Conservation (phyloP, 2,113 vertebrate species). For the Eulemur rufifrons region DNA sequence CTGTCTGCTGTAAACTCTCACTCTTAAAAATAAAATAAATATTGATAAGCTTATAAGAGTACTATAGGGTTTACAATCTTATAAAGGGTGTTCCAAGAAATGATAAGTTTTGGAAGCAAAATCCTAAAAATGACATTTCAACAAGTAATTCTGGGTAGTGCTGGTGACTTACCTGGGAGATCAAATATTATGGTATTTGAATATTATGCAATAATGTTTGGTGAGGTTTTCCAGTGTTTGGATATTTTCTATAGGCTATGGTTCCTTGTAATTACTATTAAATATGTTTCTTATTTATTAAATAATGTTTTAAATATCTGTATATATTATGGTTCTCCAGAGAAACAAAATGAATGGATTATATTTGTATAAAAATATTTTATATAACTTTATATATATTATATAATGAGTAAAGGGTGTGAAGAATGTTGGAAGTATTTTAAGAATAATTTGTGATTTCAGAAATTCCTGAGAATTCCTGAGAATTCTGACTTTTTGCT, state of each 20-base stretch:
- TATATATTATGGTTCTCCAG: not conserved
- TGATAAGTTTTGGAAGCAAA: not conserved
- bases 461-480: constrained; percentile 35
- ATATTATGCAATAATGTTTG: not conserved
- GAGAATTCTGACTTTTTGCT: not conserved
- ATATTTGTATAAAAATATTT: not conserved
- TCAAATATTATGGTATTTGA: not conserved
- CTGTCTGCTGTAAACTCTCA: not conserved
- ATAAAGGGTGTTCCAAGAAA: not conserved
- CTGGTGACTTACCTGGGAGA: not conserved
- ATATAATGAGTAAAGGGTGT: not conserved
- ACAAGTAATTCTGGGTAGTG: not conserved
- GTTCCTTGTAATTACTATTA: not conserved
- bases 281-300: not conserved
- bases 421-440: constrained; percentile 4
- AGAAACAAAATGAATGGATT: not conserved
- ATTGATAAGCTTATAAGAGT: not conserved
- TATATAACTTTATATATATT: too few relatives aligned
- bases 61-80: not conserved
- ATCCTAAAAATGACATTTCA: not conserved
- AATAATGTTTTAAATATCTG: not conserved
- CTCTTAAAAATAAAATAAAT: not conserved
- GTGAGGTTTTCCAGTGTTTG: not conserved
- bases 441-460: constrained; percentile 35
- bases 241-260: not conserved